These are phyloP conservation scores for Erpobdella octoculata DNA, from an alignment of 2,888 invertebrate genomes.

Conservation along the genomic window DNA sequence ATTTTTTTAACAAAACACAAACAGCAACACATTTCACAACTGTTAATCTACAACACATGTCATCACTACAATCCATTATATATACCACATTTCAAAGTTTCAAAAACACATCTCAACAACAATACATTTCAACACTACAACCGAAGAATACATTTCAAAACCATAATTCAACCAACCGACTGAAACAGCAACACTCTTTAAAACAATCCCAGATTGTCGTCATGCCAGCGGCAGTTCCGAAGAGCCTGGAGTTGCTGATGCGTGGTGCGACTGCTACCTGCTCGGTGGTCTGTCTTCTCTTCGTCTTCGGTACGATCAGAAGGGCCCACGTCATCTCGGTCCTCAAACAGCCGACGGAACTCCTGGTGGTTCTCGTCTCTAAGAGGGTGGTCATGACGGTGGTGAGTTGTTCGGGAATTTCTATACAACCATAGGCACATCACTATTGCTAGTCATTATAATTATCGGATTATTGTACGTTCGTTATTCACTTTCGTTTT, in stretches of 20 bases:
- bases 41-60: too few relatives aligned
- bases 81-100: too few relatives aligned
- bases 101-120: too few relatives aligned
- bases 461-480: too few relatives aligned
- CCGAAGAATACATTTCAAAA: too few relatives aligned
- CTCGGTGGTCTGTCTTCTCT: not conserved
- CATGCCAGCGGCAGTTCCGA: not conserved
- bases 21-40: too few relatives aligned
- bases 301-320: not conserved
- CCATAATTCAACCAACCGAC: too few relatives aligned
- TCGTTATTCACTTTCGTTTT: too few relatives aligned
- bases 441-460: too few relatives aligned
- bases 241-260: not conserved
- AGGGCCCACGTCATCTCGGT: not conserved
- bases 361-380: not conserved
- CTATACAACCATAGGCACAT: not conserved
- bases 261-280: not conserved
- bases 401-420: not conserved
- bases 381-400: conserved; percentile 2
- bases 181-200: not conserved
- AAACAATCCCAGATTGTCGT: not conserved
- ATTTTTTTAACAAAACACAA: too few relatives aligned
- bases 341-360: not conserved
- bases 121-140: too few relatives aligned
- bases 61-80: too few relatives aligned